phyloP scores from a whole-genome alignment of 2,888 invertebrate genomes.

The Osmoderma eremita region DNA sequence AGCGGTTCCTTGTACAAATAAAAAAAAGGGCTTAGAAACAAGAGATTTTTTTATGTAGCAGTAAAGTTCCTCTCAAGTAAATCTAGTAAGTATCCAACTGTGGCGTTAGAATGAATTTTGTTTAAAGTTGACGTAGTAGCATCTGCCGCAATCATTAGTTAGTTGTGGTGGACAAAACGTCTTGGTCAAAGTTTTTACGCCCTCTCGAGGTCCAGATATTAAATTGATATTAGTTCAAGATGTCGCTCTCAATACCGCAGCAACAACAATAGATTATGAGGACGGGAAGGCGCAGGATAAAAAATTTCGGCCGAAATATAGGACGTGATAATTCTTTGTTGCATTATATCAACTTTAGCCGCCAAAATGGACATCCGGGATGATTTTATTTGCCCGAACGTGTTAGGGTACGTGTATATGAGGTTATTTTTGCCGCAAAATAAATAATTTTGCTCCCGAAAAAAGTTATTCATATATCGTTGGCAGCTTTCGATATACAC shows the following conservation, averaged over 20 bases:
- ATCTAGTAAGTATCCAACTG: conserved; percentile 12
- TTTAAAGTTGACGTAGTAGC: conserved; percentile 25
- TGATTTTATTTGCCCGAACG: not conserved
- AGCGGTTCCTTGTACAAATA: no score
- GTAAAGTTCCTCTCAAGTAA: not conserved
- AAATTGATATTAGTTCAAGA: conserved; percentile 32
- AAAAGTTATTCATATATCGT: conserved; percentile 27
- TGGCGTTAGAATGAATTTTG: conserved; percentile 24
- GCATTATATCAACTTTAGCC: not conserved
- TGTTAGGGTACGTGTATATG: conserved; percentile 18
- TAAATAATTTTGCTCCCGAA: conserved; percentile 30
- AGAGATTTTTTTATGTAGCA: no score
- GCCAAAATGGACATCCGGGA: not conserved
- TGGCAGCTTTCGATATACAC: conserved; percentile 32
- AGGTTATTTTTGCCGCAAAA: conserved; percentile 19
- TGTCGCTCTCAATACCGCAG: conserved; percentile 11
- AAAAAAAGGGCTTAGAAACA: no score
- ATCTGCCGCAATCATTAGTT: conserved; percentile 31
- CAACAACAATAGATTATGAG: not conserved
- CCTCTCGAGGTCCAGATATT: not conserved
- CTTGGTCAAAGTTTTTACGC: conserved; percentile 33
- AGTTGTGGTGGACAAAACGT: conserved; percentile 18
- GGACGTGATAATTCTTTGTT: not conserved
- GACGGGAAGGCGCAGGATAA: not conserved
- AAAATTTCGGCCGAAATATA: not conserved